Evolutionary conservation across 2,888 invertebrate genomes (phyloP), one percentile per base, ranked within the genome.

Genomic region (Lasius platythorax): DNA sequence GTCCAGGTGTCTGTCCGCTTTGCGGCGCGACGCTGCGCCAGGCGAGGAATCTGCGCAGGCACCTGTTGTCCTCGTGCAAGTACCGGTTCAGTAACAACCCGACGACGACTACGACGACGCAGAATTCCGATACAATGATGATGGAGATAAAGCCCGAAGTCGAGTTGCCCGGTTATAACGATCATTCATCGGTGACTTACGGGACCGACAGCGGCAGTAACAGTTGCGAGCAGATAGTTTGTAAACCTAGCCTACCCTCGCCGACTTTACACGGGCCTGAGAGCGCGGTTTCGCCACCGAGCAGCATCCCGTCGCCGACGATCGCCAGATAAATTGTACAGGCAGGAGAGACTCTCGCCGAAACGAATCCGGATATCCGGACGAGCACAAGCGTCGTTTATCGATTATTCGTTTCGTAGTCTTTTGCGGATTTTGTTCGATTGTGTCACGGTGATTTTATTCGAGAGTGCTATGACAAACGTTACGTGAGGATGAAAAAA

Each of bases 1-100:
- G 96, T 94, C 96, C 96, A 53, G 96, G 96, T 33, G 95, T 96
- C 68, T 96, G 96, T 94, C 96, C 96, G 40, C 95, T 96, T 46
- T 96, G 96, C 88, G 96, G 96, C 87, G 96, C 96, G 74, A 96
- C 96, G 72, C 95, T 96, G 53, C 95, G 96, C 85, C 96, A 96
- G 92, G 96, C 96, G 6, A 95, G 96, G 82, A 96, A 96, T 92
- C 93, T 96, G 83, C 95, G 96, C 43, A 95, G 96, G 88, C 96
- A 96, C 91, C 94, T 96, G 82, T 85, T 95, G 40, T 95, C 95
- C 0, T 95, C 95, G 18, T 95, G 95, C 92, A 95, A 95, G 87
- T 94, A 94, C 89, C 93, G 95, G 56, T 94, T 94, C 81, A 94
- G 92, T 72, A 93, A 92, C 85, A 6, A 28, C 3, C 0, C 76